Percentiles rank a stretch among this genome's conserved stretches.
Evolutionary conservation across 2,888 invertebrate species (phyloP).

Genomic region (Monoplex corrugatus): DNA sequence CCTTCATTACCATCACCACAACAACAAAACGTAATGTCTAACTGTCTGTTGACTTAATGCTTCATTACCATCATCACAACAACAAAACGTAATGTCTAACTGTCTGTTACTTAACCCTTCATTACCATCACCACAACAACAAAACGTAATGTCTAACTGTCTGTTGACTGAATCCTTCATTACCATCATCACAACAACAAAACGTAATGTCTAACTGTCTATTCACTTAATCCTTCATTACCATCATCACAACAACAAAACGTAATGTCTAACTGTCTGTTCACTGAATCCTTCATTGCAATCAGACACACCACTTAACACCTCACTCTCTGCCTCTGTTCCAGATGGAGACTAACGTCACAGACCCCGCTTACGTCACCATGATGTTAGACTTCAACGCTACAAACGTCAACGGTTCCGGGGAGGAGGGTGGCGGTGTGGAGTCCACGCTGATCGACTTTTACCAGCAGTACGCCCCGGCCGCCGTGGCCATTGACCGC

Average conservation of each 20-base stretch:
- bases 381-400: not conserved
- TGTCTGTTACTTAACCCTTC: not conserved
- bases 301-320: not conserved
- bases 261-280: not conserved
- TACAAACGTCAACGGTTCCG: not conserved
- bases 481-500: slow-evolving; percentile 73
- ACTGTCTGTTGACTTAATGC: not conserved
- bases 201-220: not conserved
- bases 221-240: not conserved
- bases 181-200: too few species aligned
- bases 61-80: not conserved
- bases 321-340: not conserved
- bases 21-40: too few species aligned
- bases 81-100: too few species aligned
- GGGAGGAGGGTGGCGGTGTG: not conserved
- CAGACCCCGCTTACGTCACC: not conserved
- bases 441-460: slow-evolving; percentile 39
- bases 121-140: too few species aligned
- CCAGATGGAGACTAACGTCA: not conserved
- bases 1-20: not conserved
- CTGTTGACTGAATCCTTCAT: too few species aligned
- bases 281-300: not conserved
- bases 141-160: too few species aligned
- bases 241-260: too few species aligned
- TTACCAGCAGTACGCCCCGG: slow-evolving; percentile 66